Base-by-base conservation (phyloP, 2,113 vertebrate species). In the Penelope pileata region DNA sequence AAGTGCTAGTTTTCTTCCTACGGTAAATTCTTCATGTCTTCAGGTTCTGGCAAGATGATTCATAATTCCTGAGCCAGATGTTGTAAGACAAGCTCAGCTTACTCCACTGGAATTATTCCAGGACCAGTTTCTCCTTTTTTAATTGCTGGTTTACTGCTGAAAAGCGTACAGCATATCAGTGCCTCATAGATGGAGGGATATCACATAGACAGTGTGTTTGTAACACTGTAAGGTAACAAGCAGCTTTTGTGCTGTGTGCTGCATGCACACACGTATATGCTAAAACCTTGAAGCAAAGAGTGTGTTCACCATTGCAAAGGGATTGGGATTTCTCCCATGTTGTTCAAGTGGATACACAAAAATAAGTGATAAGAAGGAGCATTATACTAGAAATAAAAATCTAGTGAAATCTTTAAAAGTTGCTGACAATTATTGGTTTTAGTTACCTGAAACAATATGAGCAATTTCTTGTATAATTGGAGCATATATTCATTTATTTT, bases 251-350 rank as follows among this genome's bases (percentile, higher is more conserved):
- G 42, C 23, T 45, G 4, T 51, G 32, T 2, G 1, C 6, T 75
- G 19, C 27, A 7, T 1, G 1, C 17, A 26, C 10, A 24, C 7
- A 12, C 6, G 19, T 2, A 19, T 22, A 19, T 22, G 16, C 32
- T 30, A 84, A 85, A 93, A 59, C 10, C 34, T 38, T 76, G 7
- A 18, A 3, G 2, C 16, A 56, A 77, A 48, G 13, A 7, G 2
- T 48, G 40, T 74, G 45, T 32, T 79, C 6, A 5, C 48, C 27
- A 11, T 45, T 58, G 19, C 30, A 66, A 67, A 60, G 29, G 12
- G 53, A 38, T 56, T 3, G 58, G 7, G 14, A 75, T 85, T 88
- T 77, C 24, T 77, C 21, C 15, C 6, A 59, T 17, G 6, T 0
- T 9, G 9, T 42, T 42, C 22, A 73, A 64, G 26, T 13, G 16